Percentiles rank a stretch among this genome's conserved stretches.
Conservation (phyloP, 2,888 invertebrate genomes). For the Dryadula phaetusa region DNA sequence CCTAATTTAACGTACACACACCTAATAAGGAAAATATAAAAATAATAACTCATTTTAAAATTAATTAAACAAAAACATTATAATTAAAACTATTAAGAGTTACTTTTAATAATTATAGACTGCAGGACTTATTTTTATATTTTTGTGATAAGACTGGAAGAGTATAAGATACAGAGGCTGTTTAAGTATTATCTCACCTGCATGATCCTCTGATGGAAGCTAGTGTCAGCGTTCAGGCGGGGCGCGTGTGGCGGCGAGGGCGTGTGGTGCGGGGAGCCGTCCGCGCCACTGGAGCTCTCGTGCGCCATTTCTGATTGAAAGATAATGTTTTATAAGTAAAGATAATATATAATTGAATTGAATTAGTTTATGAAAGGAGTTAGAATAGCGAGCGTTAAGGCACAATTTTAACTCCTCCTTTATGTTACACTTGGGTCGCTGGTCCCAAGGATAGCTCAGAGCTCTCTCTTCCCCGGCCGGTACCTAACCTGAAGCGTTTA, state of each 20-base stretch:
- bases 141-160: slow-evolving; percentile 32
- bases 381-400: too few species aligned
- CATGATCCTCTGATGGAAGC: slow-evolving; percentile 88
- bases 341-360: too few species aligned
- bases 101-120: slow-evolving; percentile 11
- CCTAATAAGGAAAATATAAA: too few species aligned
- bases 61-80: too few species aligned
- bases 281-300: slow-evolving; percentile 68
- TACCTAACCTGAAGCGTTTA: too few species aligned
- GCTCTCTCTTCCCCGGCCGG: too few species aligned
- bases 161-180: not conserved
- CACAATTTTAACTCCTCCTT: too few species aligned
- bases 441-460: too few species aligned
- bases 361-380: too few species aligned
- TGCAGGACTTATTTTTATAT: slow-evolving; percentile 51
- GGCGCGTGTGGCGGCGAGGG: slow-evolving; percentile 81
- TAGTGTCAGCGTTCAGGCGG: slow-evolving; percentile 84
- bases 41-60: too few species aligned
- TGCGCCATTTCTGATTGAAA: slow-evolving; percentile 76
- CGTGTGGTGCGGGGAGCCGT: slow-evolving; percentile 77
- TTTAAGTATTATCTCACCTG: slow-evolving; percentile 79
- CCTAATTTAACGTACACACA: too few species aligned
- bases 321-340: not conserved
- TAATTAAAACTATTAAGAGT: not conserved
- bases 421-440: too few species aligned